Conservation (phyloP, 2,888 invertebrate species). For the Dicroscelio sp. region DNA sequence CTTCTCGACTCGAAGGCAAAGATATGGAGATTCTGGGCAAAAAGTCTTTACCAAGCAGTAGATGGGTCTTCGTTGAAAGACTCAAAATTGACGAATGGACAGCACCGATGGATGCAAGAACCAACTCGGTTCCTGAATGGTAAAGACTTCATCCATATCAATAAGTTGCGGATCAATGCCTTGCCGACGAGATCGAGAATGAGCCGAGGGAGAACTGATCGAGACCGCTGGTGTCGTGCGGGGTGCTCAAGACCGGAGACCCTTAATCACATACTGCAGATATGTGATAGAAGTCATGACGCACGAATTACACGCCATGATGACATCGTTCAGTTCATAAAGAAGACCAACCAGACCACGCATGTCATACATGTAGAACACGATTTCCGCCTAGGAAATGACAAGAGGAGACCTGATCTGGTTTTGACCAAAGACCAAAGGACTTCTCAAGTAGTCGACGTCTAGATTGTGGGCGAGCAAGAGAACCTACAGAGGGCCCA, state of each 20-base stretch:
- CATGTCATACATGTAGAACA: conserved; percentile 83
- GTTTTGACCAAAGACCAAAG: conserved; percentile 10
- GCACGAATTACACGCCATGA: conserved; percentile 88
- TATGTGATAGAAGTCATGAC: conserved; percentile 88
- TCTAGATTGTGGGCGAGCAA: conserved; percentile 69
- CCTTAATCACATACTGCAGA: conserved; percentile 87
- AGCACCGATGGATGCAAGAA: conserved; percentile 77
- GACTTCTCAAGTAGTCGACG: conserved; percentile 59
- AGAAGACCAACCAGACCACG: background rate
- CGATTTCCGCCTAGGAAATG: conserved; percentile 72
- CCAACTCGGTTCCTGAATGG: conserved; percentile 85
- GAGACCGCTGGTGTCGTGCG: conserved; percentile 2
- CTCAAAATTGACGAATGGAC: background rate
- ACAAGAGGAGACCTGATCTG: conserved; percentile 68
- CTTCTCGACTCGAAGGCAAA: background rate
- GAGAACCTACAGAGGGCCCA: conserved; percentile 14
- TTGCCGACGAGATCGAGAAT: conserved; percentile 86
- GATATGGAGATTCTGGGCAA: background rate
- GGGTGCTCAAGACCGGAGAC: conserved; percentile 82
- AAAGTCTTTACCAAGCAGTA: background rate
- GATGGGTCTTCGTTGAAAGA: background rate
- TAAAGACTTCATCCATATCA: conserved; percentile 88
- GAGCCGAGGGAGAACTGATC: conserved; percentile 82
- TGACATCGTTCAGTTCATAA: conserved; percentile 75
- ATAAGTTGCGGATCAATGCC: conserved; percentile 87